These are phyloP conservation scores for Sprattus sprattus DNA, from an alignment of 2,113 vertebrate genomes.

Conservation along the genomic window DNA sequence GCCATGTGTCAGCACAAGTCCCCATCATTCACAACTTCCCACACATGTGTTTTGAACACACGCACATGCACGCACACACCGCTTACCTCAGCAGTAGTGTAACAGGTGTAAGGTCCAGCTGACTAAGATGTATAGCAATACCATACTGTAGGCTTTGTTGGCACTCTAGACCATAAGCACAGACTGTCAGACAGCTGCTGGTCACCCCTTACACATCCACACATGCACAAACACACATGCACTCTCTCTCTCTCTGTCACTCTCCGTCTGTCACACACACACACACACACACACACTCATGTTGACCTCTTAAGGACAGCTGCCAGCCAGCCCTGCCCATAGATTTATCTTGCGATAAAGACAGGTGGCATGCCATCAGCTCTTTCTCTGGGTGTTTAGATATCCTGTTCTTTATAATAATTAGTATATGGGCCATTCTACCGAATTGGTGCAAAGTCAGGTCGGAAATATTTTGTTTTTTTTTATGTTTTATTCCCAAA, in stretches of 20 bases:
- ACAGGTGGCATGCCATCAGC: neutral
- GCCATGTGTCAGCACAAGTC: constrained; percentile 3
- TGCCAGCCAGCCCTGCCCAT: constrained; percentile 9
- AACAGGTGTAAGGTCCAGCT: constrained; percentile 1
- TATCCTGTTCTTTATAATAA: neutral
- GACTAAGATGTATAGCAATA: neutral
- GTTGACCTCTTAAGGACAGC: constrained; percentile 49
- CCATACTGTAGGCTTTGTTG: constrained; percentile 5
- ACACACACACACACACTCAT: constrained; percentile 31
- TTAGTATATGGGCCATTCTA: too few species aligned
- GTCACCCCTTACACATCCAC: neutral
- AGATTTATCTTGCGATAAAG: neutral
- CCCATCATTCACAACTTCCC: neutral
- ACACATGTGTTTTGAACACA: neutral
- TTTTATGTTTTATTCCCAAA: too few species aligned
- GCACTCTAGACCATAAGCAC: neutral
- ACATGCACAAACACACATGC: neutral
- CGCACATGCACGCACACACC: neutral
- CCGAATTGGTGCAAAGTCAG: too few species aligned
- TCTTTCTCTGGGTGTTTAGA: neutral
- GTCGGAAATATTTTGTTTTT: too few species aligned
- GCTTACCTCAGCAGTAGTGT: neutral
- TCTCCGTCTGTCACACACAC: neutral
- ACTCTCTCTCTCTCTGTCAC: neutral
- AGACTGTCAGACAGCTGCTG: neutral